Conservation (phyloP, 2,888 invertebrate genomes). For the Argynnis bischoffii region DNA sequence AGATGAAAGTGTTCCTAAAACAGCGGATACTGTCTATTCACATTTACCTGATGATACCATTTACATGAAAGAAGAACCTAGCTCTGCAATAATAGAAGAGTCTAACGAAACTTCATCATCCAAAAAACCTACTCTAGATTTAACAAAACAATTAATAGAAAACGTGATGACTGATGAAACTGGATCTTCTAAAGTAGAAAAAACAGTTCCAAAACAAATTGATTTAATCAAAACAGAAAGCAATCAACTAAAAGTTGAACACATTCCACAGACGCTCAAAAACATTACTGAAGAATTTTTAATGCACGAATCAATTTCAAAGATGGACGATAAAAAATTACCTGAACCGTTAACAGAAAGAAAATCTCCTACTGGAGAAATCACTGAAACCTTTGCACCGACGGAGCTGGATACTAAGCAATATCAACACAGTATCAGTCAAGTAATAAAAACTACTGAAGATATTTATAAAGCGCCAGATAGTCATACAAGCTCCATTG, state of each 20-base stretch:
- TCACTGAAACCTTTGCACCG: background rate
- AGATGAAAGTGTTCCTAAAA: constrained; percentile 2
- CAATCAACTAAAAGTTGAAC: background rate
- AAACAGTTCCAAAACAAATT: no score
- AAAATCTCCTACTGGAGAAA: background rate
- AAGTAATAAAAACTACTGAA: background rate
- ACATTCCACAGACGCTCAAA: background rate
- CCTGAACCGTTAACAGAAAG: background rate
- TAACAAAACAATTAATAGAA: background rate
- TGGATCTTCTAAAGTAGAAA: background rate
- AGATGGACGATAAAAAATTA: background rate
- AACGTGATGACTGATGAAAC: background rate
- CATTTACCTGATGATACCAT: background rate
- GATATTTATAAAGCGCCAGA: no score
- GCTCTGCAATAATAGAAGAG: constrained; percentile 11
- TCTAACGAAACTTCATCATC: background rate
- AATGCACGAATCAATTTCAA: constrained; percentile 2
- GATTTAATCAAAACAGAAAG: no score
- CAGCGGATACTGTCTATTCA: background rate
- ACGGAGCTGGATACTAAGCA: background rate
- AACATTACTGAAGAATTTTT: constrained; percentile 17
- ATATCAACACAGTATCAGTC: background rate
- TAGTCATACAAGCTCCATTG: no score
- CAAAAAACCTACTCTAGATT: background rate
- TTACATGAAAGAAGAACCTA: no score